These are phyloP conservation scores for Andrena bicolor DNA, from an alignment of 2,888 invertebrate genomes.

Conservation along the genomic window DNA sequence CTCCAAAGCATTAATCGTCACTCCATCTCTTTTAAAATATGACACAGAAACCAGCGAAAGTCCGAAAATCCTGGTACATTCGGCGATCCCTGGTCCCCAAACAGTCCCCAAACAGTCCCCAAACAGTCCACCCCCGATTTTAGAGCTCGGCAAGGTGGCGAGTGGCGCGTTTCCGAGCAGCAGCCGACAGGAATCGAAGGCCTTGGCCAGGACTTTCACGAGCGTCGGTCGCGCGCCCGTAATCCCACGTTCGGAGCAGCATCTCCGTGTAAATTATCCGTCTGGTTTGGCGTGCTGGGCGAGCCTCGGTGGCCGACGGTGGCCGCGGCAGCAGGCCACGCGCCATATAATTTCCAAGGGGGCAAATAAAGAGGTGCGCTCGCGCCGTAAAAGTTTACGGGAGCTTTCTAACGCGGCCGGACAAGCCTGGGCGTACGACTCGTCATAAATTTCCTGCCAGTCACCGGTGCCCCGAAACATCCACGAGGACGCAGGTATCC, in stretches of 20 bases:
- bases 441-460: constrained; percentile 66
- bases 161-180: not conserved
- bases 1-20: no score
- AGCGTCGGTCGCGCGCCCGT: not conserved
- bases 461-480: constrained; percentile 27
- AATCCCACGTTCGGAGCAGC: constrained; percentile 9
- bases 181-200: constrained; percentile 4
- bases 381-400: constrained; percentile 70
- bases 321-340: constrained; percentile 75
- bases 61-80: no score
- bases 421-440: constrained; percentile 76
- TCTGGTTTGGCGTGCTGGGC: constrained; percentile 32
- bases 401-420: constrained; percentile 63
- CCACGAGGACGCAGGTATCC: not conserved
- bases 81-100: no score
- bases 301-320: constrained; percentile 24
- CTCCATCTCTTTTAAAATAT: no score
- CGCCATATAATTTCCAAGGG: constrained; percentile 77
- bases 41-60: no score
- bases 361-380: constrained; percentile 63
- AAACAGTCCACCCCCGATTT: no score
- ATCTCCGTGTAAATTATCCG: constrained; percentile 61
- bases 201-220: constrained; percentile 27
- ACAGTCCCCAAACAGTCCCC: no score
- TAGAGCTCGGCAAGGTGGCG: no score